These are phyloP conservation scores for Chlorocebus sabaeus DNA, from an alignment of 2,113 vertebrate genomes.

Conservation along the genomic window DNA sequence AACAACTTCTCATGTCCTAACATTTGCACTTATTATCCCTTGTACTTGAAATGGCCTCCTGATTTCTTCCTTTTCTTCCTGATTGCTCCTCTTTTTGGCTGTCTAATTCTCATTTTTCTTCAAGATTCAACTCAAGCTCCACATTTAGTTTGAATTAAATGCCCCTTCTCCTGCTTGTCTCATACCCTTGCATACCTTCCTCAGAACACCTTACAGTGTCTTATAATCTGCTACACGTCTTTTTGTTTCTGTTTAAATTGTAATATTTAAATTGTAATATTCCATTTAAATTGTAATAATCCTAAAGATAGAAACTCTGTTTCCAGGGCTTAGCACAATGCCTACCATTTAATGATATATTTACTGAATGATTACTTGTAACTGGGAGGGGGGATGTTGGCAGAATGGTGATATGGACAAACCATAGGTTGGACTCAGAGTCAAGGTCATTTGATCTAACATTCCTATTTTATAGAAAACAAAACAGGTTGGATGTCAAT, in stretches of 20 bases:
- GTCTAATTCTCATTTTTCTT: neutral
- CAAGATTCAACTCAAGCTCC: neutral
- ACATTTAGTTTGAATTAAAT: conserved; percentile 20
- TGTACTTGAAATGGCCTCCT: neutral
- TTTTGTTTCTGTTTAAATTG: neutral
- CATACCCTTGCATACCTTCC: neutral
- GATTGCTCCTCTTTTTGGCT: neutral
- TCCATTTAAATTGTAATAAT: neutral
- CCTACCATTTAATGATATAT: neutral
- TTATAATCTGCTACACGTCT: neutral
- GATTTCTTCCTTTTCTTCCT: neutral
- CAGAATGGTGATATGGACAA: neutral
- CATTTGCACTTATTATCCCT: neutral
- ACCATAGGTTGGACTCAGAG: neutral
- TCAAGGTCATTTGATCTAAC: neutral
- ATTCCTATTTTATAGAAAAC: neutral
- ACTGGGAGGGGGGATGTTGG: neutral
- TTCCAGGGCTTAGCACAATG: neutral
- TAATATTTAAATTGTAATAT: too few species aligned
- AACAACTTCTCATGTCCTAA: neutral
- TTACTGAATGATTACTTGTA: neutral
- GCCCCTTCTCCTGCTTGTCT: neutral
- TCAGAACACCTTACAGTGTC: neutral
- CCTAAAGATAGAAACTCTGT: neutral
- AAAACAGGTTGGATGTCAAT: neutral